phyloP scores from a whole-genome alignment of 92 coral and sea anemone genomes.

The Palythoa heliodiscus region DNA sequence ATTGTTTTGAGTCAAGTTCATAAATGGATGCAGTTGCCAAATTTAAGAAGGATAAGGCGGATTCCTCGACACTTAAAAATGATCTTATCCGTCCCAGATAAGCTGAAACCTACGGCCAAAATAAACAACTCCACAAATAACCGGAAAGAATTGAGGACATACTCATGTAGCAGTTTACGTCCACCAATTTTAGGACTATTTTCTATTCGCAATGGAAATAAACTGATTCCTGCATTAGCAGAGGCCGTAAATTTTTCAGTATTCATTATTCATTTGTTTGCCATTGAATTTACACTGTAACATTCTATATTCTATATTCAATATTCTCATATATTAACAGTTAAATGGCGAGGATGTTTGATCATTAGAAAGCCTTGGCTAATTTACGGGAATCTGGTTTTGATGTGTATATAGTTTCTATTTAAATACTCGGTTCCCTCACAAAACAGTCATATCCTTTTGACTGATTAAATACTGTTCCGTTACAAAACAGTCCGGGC shows the following conservation, averaged over 20 bases:
- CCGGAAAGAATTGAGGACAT: conserved; percentile 9
- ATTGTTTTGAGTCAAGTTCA: not conserved
- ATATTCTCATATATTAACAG: too few relatives aligned
- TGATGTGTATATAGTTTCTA: not conserved
- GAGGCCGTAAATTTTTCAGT: not conserved
- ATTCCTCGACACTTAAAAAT: not conserved
- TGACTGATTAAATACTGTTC: not conserved
- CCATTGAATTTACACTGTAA: too few relatives aligned
- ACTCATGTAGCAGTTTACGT: not conserved
- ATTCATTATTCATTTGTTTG: not conserved
- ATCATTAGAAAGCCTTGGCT: not conserved
- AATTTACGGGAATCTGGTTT: not conserved
- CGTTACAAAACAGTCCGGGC: too few relatives aligned
- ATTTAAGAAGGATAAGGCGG: not conserved
- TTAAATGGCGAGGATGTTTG: too few relatives aligned
- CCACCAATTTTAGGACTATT: not conserved
- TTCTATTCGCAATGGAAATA: not conserved
- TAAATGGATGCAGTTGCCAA: not conserved
- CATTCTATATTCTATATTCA: too few relatives aligned
- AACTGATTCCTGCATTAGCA: not conserved
- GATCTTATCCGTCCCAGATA: conserved; percentile 1
- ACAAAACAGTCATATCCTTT: not conserved
- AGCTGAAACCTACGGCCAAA: conserved; percentile 5
- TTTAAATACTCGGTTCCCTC: conserved; percentile 5
- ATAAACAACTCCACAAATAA: conserved; percentile 10